Evolutionary conservation across 2,113 vertebrate genomes (phyloP).

Genomic region (Plectropomus leopardus): DNA sequence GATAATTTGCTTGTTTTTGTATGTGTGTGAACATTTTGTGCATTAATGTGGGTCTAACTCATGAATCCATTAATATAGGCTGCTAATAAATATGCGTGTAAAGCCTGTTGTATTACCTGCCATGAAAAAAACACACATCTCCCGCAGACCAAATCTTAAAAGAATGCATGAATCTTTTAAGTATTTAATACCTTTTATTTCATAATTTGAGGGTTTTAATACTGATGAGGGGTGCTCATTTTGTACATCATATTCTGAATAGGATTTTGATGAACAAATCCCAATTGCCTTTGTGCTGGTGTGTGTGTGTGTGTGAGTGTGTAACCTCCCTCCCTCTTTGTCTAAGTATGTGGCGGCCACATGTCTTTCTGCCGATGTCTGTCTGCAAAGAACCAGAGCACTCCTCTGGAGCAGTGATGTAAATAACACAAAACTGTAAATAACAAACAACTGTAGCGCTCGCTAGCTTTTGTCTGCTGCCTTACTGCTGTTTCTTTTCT

Average conservation of each 20-base stretch:
- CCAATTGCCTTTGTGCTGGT: background rate
- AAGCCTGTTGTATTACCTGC: slow-evolving; percentile 5
- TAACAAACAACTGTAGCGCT: slow-evolving; percentile 44
- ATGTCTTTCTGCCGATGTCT: slow-evolving; percentile 51
- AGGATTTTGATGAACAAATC: slow-evolving; percentile 48
- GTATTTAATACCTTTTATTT: slow-evolving; percentile 55
- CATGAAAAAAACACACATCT: slow-evolving; percentile 6
- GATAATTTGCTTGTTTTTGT: slow-evolving; percentile 41
- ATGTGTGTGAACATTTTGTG: slow-evolving; percentile 25
- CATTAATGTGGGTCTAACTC: background rate
- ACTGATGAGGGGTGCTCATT: slow-evolving; percentile 47
- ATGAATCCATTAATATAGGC: slow-evolving; percentile 37
- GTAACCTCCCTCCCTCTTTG: slow-evolving; percentile 52
- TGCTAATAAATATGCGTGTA: slow-evolving; percentile 61
- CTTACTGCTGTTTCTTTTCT: slow-evolving; percentile 7
- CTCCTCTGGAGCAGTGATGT: slow-evolving; percentile 37
- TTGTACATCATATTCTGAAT: slow-evolving; percentile 35
- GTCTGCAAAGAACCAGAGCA: slow-evolving; percentile 50
- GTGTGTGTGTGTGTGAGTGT: slow-evolving; percentile 26
- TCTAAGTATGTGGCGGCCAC: slow-evolving; percentile 50
- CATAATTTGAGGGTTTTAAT: slow-evolving; percentile 40
- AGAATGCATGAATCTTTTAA: slow-evolving; percentile 45
- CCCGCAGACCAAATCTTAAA: slow-evolving; percentile 29
- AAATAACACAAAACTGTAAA: slow-evolving; percentile 63
- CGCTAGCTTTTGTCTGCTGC: slow-evolving; percentile 26